These are phyloP conservation scores for Piezodorus guildinii DNA, from an alignment of 1,140 invertebrate species.

Conservation along the genomic window DNA sequence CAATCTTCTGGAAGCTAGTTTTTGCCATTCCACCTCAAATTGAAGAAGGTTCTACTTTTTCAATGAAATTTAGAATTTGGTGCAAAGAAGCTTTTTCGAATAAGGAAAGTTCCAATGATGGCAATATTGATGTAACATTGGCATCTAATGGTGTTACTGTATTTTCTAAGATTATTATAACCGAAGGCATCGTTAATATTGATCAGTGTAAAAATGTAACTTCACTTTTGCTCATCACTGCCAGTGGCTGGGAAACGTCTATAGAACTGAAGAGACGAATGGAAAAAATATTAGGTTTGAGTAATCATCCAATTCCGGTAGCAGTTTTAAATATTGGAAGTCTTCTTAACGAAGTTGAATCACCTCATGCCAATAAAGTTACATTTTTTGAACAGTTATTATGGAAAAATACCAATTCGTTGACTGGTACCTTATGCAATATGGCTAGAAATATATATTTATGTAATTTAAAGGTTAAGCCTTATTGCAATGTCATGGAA, in stretches of 20 bases:
- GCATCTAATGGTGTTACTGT: constrained; percentile 16
- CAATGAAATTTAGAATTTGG: constrained; percentile 21
- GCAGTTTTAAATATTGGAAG: constrained; percentile 18
- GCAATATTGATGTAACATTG: constrained; percentile 3
- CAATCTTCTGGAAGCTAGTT: constrained; percentile 19
- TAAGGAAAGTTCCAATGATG: background rate
- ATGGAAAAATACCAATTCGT: constrained; percentile 2
- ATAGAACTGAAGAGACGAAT: constrained; percentile 13
- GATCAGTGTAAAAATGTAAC: constrained; percentile 17
- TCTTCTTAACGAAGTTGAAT: background rate
- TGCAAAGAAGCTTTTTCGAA: constrained; percentile 21
- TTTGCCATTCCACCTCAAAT: constrained; percentile 11
- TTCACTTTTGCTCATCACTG: constrained; percentile 21
- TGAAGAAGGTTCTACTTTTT: constrained; percentile 18
- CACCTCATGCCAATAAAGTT: background rate
- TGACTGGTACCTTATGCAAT: background rate
- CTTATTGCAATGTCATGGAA: constrained; percentile 11
- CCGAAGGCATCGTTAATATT: constrained; percentile 12
- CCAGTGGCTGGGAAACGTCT: constrained; percentile 20
- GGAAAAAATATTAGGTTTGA: constrained; percentile 1
- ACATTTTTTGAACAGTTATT: background rate
- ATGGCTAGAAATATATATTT: constrained; percentile 12
- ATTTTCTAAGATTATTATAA: constrained; percentile 17
- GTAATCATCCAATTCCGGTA: constrained; percentile 17
- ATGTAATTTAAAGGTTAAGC: constrained; percentile 16